Evolutionary conservation across 2,113 vertebrate species (phyloP).

Genomic region (Capreolus pygargus): DNA sequence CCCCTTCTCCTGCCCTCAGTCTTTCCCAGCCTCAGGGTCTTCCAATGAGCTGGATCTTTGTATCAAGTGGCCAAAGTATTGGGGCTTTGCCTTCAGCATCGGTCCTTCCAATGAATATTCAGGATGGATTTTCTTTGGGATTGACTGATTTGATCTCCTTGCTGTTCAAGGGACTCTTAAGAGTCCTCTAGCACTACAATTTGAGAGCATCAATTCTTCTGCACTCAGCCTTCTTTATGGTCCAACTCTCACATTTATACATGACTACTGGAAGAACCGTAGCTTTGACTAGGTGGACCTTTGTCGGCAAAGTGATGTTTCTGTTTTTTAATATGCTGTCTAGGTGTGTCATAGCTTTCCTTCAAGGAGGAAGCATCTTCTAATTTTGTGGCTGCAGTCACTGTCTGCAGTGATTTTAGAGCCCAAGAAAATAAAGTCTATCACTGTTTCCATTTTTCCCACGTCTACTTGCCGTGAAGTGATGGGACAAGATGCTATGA

Average conservation of each 20-base stretch:
- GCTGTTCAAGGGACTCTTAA: not conserved
- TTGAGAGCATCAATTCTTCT: not conserved
- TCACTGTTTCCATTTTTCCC: not conserved
- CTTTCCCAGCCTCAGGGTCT: not conserved
- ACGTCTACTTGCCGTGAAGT: not conserved
- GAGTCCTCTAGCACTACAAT: not conserved
- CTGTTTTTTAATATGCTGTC: not conserved
- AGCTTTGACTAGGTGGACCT: not conserved
- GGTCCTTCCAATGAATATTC: not conserved
- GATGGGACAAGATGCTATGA: not conserved
- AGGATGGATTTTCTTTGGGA: not conserved
- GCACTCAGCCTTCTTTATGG: not conserved
- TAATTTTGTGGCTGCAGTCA: not conserved
- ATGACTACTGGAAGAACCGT: not conserved
- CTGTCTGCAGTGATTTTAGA: not conserved
- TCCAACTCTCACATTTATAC: not conserved
- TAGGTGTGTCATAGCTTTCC: not conserved
- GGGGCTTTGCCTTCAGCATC: fast-evolving
- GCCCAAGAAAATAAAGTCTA: not conserved
- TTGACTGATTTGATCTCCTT: not conserved
- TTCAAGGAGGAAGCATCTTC: not conserved
- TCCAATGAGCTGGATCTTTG: not conserved
- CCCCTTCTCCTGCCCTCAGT: not conserved
- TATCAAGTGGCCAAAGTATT: not conserved
- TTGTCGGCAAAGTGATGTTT: not conserved